These are phyloP conservation scores for Vanessa atalanta DNA, from an alignment of 1,140 invertebrate species.

Conservation along the genomic window DNA sequence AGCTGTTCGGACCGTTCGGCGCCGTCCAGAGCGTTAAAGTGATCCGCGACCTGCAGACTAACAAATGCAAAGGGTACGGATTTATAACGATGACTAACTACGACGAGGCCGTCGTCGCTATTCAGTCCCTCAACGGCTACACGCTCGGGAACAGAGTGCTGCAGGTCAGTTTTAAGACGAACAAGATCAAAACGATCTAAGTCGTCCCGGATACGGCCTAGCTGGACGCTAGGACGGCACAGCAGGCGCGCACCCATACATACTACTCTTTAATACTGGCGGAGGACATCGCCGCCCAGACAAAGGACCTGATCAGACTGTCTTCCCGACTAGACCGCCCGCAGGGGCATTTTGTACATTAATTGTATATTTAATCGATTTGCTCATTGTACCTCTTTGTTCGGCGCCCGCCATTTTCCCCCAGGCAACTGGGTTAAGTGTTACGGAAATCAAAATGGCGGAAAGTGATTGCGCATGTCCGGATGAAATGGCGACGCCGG, in stretches of 20 bases:
- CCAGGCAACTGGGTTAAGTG: conserved; percentile 69
- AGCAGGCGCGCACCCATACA: conserved; percentile 77
- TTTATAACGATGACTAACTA: conserved; percentile 99
- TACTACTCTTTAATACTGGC: conserved; percentile 49
- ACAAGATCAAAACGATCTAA: conserved; percentile 95
- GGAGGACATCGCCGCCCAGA: conserved; percentile 41
- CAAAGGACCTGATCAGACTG: conserved; percentile 54
- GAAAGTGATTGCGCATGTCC: conserved; percentile 54
- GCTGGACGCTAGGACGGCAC: conserved; percentile 78
- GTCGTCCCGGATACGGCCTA: conserved; percentile 64
- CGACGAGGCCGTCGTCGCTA: conserved; percentile 98
- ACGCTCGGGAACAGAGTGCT: conserved; percentile 97
- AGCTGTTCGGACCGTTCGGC: conserved; percentile 99
- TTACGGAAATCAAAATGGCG: conserved; percentile 72
- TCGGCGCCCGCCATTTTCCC: conserved; percentile 54
- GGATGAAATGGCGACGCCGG: conserved; percentile 60
- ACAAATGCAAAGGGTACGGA: conserved; percentile 99
- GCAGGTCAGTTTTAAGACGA: conserved; percentile 99
- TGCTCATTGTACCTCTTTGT: conserved; percentile 65
- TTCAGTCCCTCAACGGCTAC: conserved; percentile 98
- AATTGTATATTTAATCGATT: conserved; percentile 64
- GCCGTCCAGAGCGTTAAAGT: conserved; percentile 99
- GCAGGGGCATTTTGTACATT: conserved; percentile 61
- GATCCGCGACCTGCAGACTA: conserved; percentile 97
- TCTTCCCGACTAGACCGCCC: conserved; percentile 64